Percentiles rank a stretch among this genome's conserved stretches.
phyloP scores from a whole-genome alignment of 2,888 invertebrate genomes.

The Harmothoe impar region DNA sequence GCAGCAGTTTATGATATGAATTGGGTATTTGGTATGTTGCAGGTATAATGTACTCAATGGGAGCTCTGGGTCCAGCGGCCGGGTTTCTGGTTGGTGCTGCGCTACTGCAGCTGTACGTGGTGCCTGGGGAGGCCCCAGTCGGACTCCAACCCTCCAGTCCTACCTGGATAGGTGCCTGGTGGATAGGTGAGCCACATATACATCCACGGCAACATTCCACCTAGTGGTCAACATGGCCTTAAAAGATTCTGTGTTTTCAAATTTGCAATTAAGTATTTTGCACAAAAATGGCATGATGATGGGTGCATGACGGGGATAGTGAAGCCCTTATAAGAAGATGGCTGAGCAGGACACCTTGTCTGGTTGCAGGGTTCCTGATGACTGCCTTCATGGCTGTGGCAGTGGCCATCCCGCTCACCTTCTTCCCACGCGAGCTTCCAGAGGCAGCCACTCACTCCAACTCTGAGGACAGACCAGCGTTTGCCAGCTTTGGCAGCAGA shows the following conservation, averaged over 20 bases:
- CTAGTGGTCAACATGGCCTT: too few relatives aligned
- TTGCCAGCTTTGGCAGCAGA: conserved; percentile 39
- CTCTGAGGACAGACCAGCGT: neutral
- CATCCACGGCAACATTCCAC: too few relatives aligned
- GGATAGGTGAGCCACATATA: conserved; percentile 65
- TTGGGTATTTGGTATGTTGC: conserved; percentile 27
- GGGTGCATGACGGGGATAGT: too few relatives aligned
- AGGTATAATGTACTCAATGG: conserved; percentile 69
- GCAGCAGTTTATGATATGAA: too few relatives aligned
- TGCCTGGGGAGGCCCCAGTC: conserved; percentile 55
- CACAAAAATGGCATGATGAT: too few relatives aligned
- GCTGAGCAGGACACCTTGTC: too few relatives aligned
- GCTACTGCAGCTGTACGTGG: conserved; percentile 69
- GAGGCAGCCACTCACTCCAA: neutral
- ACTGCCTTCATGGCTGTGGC: conserved; percentile 62
- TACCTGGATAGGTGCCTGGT: conserved; percentile 72
- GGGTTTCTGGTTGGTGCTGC: conserved; percentile 71
- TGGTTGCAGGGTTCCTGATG: conserved; percentile 67
- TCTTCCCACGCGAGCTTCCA: conserved; percentile 65
- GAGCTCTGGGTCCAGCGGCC: conserved; percentile 70
- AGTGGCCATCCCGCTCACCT: conserved; percentile 62
- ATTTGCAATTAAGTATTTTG: too few relatives aligned
- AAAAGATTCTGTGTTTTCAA: too few relatives aligned
- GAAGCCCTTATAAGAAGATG: too few relatives aligned
- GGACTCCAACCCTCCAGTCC: neutral